Evolutionary conservation across 1,140 invertebrate species (phyloP).

Genomic region (Heliconius eleuchia): DNA sequence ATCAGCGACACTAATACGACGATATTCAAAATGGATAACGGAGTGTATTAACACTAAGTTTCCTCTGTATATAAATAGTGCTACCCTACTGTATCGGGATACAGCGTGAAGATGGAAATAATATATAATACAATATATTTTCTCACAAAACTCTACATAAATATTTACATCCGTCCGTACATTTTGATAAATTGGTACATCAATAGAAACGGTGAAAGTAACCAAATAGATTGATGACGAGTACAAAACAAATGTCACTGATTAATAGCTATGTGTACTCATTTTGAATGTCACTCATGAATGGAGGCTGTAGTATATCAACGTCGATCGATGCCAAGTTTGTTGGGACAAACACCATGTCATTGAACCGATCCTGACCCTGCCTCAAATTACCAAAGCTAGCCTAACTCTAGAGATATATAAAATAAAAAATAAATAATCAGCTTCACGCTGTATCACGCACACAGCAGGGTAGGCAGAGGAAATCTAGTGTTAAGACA

Average conservation of each 20-base stretch:
- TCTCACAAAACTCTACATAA: neutral
- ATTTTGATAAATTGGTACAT: neutral
- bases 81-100: no score
- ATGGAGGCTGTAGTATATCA: constrained; percentile 54
- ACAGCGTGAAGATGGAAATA: no score
- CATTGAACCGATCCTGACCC: neutral
- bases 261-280: constrained; percentile 47
- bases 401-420: no score
- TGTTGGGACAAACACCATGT: constrained; percentile 27
- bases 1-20: no score
- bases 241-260: constrained; percentile 50
- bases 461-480: no score
- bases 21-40: no score
- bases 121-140: neutral
- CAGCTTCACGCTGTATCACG: no score
- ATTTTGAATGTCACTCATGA: constrained; percentile 51
- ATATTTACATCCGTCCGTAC: neutral
- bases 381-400: neutral
- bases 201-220: constrained; percentile 27
- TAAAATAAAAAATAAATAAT: no score
- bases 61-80: no score
- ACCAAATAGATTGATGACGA: constrained; percentile 37
- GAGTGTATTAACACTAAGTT: no score
- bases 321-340: constrained; percentile 42
- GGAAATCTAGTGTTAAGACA: no score